phyloP scores from a whole-genome alignment of 2,888 invertebrate species.

The Caradrina kadenii region DNA sequence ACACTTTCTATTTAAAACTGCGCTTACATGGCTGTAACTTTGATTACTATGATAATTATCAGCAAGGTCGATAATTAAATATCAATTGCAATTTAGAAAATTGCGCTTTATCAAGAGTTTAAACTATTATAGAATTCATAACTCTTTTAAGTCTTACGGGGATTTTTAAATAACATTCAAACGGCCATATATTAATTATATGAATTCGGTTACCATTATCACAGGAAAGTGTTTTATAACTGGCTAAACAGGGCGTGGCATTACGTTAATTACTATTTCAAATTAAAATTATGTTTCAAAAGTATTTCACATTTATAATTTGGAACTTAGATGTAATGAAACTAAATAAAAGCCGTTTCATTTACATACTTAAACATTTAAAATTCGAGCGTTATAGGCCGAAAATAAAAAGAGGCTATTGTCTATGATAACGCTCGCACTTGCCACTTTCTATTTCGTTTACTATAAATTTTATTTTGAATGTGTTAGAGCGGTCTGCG shows the following conservation, averaged over 20 bases:
- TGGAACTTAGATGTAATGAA: constrained; percentile 19
- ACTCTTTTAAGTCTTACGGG: constrained; percentile 31
- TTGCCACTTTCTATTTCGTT: constrained; percentile 51
- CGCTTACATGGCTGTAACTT: constrained; percentile 7
- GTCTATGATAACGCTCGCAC: constrained; percentile 26
- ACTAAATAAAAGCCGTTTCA: constrained; percentile 19
- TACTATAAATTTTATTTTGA: constrained; percentile 39
- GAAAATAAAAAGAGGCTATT: constrained; percentile 5
- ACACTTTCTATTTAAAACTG: neutral
- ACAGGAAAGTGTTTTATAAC: constrained; percentile 38
- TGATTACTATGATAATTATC: constrained; percentile 26
- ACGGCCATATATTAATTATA: constrained; percentile 33
- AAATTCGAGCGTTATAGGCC: constrained; percentile 12
- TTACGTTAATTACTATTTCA: constrained; percentile 28
- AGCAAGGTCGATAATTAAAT: constrained; percentile 43
- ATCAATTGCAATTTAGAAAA: constrained; percentile 47
- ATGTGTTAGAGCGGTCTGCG: constrained; percentile 51
- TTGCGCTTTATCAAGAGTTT: constrained; percentile 46
- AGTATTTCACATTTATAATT: constrained; percentile 29
- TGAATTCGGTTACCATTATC: constrained; percentile 21
- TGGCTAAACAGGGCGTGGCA: constrained; percentile 42
- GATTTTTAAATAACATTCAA: constrained; percentile 18
- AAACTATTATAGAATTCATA: constrained; percentile 34
- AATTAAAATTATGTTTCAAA: constrained; percentile 36
- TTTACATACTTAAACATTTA: constrained; percentile 17